Conservation (phyloP, 2,113 vertebrate genomes). For the Hemibagrus wyckioides region DNA sequence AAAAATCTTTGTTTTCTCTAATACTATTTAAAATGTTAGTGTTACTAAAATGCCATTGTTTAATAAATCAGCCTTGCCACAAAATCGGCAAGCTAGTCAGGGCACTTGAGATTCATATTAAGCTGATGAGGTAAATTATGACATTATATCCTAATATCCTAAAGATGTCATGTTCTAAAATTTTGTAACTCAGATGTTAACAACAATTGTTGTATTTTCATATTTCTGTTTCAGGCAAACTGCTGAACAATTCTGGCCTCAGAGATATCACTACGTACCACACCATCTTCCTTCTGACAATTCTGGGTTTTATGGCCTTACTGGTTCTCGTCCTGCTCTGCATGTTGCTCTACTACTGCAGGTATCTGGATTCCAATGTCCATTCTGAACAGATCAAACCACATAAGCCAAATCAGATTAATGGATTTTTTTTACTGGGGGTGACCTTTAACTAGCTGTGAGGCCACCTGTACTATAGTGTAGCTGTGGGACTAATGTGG, state of each 20-base stretch:
- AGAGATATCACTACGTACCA: slow-evolving; percentile 85
- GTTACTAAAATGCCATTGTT: neutral
- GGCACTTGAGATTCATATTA: neutral
- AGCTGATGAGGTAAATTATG: neutral
- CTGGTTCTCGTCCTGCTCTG: slow-evolving; percentile 83
- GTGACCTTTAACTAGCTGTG: slow-evolving; percentile 13
- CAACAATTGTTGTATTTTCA: neutral
- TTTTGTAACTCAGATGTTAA: neutral
- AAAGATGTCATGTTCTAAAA: neutral
- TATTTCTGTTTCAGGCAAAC: slow-evolving; percentile 68
- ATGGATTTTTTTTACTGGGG: neutral
- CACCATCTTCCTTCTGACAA: slow-evolving; percentile 86
- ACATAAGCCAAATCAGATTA: neutral
- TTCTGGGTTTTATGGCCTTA: slow-evolving; percentile 81
- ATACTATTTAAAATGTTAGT: neutral
- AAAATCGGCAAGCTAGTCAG: neutral
- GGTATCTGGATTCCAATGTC: slow-evolving; percentile 63
- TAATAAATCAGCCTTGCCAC: neutral
- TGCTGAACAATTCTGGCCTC: slow-evolving; percentile 70
- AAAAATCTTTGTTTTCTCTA: neutral
- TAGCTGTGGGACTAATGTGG: neutral
- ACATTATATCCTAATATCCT: neutral
- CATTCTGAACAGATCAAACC: neutral
- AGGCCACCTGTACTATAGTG: neutral
- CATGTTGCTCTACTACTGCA: slow-evolving; percentile 86